phyloP scores from a whole-genome alignment of 2,113 vertebrate genomes.

The Glaucidium brasilianum region DNA sequence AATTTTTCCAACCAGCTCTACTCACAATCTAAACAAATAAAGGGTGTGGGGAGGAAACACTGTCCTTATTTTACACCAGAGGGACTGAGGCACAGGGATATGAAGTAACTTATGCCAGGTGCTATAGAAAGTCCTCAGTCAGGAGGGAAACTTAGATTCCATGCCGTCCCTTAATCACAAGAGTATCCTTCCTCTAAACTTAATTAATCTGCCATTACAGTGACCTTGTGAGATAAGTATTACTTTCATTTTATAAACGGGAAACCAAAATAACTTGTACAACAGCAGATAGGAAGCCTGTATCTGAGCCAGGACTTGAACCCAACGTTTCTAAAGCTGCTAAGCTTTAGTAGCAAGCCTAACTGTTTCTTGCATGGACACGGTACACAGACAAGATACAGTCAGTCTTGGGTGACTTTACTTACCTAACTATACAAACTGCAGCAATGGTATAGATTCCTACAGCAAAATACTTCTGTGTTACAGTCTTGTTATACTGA shows the following conservation, averaged over 20 bases:
- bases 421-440: background rate
- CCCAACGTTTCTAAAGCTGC: background rate
- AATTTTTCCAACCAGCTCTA: conserved; percentile 27
- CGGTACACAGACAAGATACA: background rate
- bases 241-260: background rate
- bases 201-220: conserved; percentile 30
- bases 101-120: background rate
- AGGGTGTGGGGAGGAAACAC: conserved; percentile 6
- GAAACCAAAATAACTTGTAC: conserved; percentile 7
- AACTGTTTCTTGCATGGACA: background rate
- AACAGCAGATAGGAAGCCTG: background rate
- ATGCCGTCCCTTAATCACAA: background rate
- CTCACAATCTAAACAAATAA: conserved; percentile 39
- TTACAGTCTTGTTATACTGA: background rate
- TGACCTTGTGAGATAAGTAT: background rate
- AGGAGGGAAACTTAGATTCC: background rate
- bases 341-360: background rate
- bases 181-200: background rate
- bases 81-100: background rate
- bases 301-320: background rate
- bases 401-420: background rate
- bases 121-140: background rate
- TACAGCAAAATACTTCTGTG: background rate
- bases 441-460: background rate
- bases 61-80: conserved; percentile 17